Percentiles rank a stretch among this genome's conserved stretches.
These are phyloP conservation scores for Oreochromis niloticus DNA, from an alignment of 2,113 vertebrate species.

Conservation along the genomic window DNA sequence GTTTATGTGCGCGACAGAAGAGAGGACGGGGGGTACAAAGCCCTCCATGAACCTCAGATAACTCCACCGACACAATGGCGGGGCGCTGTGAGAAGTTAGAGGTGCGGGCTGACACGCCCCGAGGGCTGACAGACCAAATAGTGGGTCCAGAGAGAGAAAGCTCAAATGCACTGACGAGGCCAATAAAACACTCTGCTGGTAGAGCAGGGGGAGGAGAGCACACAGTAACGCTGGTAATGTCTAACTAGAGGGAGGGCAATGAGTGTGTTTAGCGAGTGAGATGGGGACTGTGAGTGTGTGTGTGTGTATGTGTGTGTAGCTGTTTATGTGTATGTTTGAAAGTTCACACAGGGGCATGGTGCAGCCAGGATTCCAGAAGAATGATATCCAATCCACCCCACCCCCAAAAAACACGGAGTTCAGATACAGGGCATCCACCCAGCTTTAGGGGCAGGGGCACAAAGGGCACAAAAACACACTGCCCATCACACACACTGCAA, in stretches of 20 bases:
- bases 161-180: conserved; percentile 26
- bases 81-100: conserved; percentile 17
- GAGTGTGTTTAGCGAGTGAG: conserved; percentile 36
- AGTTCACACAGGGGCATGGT: conserved; percentile 52
- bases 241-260: conserved; percentile 57
- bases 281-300: background rate
- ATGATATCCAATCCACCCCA: conserved; percentile 26
- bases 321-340: conserved; percentile 28
- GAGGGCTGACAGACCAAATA: conserved; percentile 43
- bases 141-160: conserved; percentile 18
- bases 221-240: conserved; percentile 52
- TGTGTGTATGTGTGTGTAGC: conserved; percentile 31
- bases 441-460: conserved; percentile 24
- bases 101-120: conserved; percentile 20
- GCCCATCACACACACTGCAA: background rate
- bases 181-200: conserved; percentile 49
- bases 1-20: background rate
- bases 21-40: background rate
- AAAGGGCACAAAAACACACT: conserved; percentile 57
- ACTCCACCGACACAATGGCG: conserved; percentile 41
- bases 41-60: conserved; percentile 29
- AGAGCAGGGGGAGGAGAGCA: conserved; percentile 1
- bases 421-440: conserved; percentile 52
- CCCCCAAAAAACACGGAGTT: conserved; percentile 29
- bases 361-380: conserved; percentile 49